A percentile compares a stretch with the other conserved stretches of the same genome.
These are phyloP conservation scores for Lophotis ruficrista DNA, from an alignment of 2,113 vertebrate genomes.

Conservation along the genomic window DNA sequence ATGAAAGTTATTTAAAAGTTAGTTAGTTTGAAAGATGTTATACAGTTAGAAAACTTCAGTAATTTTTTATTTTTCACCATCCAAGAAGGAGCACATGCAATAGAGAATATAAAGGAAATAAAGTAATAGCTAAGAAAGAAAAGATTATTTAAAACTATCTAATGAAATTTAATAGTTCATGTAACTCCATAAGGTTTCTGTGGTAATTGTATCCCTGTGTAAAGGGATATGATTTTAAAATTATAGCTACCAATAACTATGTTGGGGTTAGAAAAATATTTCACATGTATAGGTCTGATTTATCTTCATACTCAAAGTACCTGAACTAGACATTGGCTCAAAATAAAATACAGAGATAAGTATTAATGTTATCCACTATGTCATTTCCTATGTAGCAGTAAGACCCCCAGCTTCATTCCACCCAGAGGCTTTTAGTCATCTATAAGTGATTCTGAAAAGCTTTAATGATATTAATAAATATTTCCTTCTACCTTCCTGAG, in stretches of 20 bases:
- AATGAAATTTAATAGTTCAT: not conserved
- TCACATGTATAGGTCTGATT: not conserved
- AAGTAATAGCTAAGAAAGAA: not conserved
- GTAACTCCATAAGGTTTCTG: not conserved
- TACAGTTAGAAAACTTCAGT: not conserved
- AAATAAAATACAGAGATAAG: not conserved
- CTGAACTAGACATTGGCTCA: not conserved
- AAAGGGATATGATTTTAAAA: constrained; percentile 3
- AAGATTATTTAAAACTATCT: not conserved
- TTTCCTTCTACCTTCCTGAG: not conserved
- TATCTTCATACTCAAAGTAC: not conserved
- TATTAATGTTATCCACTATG: not conserved
- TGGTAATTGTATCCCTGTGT: not conserved
- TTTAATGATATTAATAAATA: constrained; percentile 5
- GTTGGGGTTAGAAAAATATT: not conserved
- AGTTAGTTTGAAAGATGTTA: not conserved
- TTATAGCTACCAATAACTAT: not conserved
- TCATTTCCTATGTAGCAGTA: not conserved
- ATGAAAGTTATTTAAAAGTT: not conserved
- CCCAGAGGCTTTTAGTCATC: not conserved
- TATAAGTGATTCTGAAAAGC: not conserved
- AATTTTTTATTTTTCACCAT: not conserved
- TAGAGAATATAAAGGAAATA: not conserved
- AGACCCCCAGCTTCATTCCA: not conserved
- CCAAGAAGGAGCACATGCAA: not conserved